Base-by-base conservation (phyloP, 2,113 vertebrate genomes). In the Percina caprodes region DNA sequence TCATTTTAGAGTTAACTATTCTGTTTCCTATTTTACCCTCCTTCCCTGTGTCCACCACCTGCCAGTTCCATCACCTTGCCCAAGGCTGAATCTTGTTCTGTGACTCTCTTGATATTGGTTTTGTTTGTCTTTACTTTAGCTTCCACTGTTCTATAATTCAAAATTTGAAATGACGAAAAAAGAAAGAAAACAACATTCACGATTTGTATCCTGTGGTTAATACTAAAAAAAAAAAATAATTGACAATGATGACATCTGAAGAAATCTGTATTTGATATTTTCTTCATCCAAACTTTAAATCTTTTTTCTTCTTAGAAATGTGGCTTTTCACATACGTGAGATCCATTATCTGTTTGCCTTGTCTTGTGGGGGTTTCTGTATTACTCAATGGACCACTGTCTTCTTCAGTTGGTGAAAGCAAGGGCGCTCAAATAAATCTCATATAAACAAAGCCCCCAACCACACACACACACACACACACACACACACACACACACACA, bases 61-160 rank as follows among this genome's bases (percentile, higher is more conserved):
- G 78, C 73, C 68, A 62, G 26, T 49, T 85, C 42, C 71, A 62
- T 82, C 73, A 77, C 80, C 74, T 82, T 79, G 82, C 84, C 78
- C 59, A 73, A 79, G 80, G 89, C 42, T 78, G 46, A 69, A 69
- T 65, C 24, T 35, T 52, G 51, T 19, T 81, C 62, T 82, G n/a
- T 60, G 35, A 74, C 51, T 63, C 55, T 3, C 30, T 39, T 66
- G 51, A 77, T 46, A 67, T 70, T 72, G 2, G 85, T 78, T 78
- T 80, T 33, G 26, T 62, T 70, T 69, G 60, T 85, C 55, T 77
- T 71, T 15, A 49, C 49, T 78, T 24, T 45, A 23, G 71, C 74
- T 63, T 83, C 39, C 18, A 33, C 58, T 67, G 51, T 60, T 79
- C 19, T 14, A 52, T 61, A 35, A 56, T 73, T 73, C 4, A 9